Base-by-base conservation (phyloP, 1,140 invertebrate genomes). In the Heterodera carotae region DNA sequence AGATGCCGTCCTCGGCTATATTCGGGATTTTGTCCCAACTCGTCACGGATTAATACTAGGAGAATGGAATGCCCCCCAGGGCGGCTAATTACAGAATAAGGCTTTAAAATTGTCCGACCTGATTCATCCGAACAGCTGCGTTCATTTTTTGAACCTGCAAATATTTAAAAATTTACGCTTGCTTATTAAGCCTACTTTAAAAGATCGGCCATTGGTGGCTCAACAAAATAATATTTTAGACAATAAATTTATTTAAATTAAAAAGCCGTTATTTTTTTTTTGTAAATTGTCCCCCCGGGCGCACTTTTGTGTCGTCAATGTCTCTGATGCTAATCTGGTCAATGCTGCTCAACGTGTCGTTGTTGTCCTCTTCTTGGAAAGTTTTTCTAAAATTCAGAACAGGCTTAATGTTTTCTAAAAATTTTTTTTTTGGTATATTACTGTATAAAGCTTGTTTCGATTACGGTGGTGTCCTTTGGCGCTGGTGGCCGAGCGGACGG, bases 51-150 rank as follows among this genome's bases (percentile, higher is more conserved):
- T n/a, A n/a, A n/a, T n/a, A n/a, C n/a, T n/a, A n/a, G n/a, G n/a
- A n/a, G n/a, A n/a, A n/a, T n/a, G n/a, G n/a, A n/a, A n/a, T n/a
- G n/a, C n/a, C n/a, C n/a, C n/a, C n/a, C n/a, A n/a, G n/a, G n/a
- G n/a, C n/a, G n/a, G n/a, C n/a, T n/a, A n/a, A n/a, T n/a, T n/a
- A n/a, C n/a, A n/a, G n/a, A n/a, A n/a, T n/a, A n/a, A n/a, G n/a
- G n/a, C n/a, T n/a, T n/a, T n/a, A 29, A 62, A 29, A 2, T 7
- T 48, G n/a, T 59, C n/a, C 25, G 27, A 74, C 72, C 90, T 98
- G 95, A 89, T 99, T 99, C 78, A 99, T 90, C 90, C 96, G 94
- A 39, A 99, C 93, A 60, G 97, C 96, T 43, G 97, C 98, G 90
- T 99, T 96, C 96, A 99, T 98, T 82, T 96, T 87, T 77, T 88